Conservation (phyloP, 92 coral and sea anemone genomes). For the Paramuricea clavata region DNA sequence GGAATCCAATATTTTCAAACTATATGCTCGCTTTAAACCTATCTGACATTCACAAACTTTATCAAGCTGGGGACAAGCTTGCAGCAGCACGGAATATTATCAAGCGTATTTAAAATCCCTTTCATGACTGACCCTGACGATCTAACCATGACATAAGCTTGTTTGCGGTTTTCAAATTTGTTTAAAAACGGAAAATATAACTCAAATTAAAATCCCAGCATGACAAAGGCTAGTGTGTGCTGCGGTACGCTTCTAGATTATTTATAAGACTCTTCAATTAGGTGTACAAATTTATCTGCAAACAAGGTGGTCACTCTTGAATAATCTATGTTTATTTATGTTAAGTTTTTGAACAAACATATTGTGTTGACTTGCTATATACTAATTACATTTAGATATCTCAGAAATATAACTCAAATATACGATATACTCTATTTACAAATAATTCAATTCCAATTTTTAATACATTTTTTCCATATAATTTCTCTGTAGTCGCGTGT, state of each 20-base stretch:
- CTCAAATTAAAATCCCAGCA: constrained; percentile 27
- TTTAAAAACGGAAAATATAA: constrained; percentile 25
- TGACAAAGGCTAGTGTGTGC: not conserved
- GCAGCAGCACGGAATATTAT: not conserved
- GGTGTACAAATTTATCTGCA: constrained; percentile 17
- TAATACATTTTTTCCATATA: not conserved
- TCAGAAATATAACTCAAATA: not conserved
- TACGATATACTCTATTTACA: not conserved
- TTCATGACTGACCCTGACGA: not conserved
- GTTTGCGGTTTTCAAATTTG: constrained; percentile 28
- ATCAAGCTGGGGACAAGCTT: not conserved
- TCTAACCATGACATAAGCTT: constrained; percentile 22
- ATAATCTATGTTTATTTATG: constrained; percentile 23
- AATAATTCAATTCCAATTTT: not conserved
- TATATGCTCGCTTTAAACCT: not conserved
- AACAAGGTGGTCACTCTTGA: not conserved
- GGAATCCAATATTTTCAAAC: constrained; percentile 14
- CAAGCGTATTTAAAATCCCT: not conserved
- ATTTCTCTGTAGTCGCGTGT: not conserved
- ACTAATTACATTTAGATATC: constrained; percentile 4
- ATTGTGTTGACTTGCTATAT: constrained; percentile 17
- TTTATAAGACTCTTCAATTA: constrained; percentile 7
- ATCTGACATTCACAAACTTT: not conserved
- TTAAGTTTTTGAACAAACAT: constrained; percentile 17
- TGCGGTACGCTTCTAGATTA: not conserved